Evolutionary conservation across 2,113 vertebrate species (phyloP), one percentile per base, ranked within the genome.

Genomic region (Brachyistius frenatus): DNA sequence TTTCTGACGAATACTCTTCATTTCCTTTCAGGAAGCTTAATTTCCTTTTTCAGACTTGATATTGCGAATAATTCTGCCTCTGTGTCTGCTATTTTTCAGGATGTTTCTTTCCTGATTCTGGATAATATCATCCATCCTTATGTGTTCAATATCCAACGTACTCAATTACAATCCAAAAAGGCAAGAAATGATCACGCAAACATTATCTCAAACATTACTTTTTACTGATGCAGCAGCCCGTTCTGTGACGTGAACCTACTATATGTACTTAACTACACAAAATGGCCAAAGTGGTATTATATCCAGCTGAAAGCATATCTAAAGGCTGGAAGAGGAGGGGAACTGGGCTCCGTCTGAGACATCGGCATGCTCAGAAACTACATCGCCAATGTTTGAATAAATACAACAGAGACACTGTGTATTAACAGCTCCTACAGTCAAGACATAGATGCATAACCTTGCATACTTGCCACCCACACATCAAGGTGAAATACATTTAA

Each of bases 141-240:
- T 66, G 13, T 62, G 14, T 70, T 54, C 23, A 15, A 66, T 67
- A 68, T 80, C 66, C 32, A 82, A 54, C 58, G 63, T 55, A 67
- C 32, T 84, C 69, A 66, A 76, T 81, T 81, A 60, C 55, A 80
- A 54, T 82, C 63, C 65, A 63, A 73, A 73, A 80, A 89, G 81
- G 70, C 73, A 84, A 81, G 74, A 72, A 70, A 72, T 68, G n/a
- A 52, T 84, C 92, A 91, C 88, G 90, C 90, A 90, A 81, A 86
- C 44, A 53, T 78, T 67, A 58, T 66, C 66, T 87, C 46, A 76
- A 78, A 71, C 58, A 87, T 63, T 81, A 81, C 35, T 71, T 81
- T 23, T 84, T 60, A 81, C 58, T 44, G 67, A 67, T 75, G 68
- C 82, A 76, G 71, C 39, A 77, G 77, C 60, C 61, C 23, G 10